Percentiles rank a stretch among this genome's conserved stretches.
Evolutionary conservation across 1,140 invertebrate genomes (phyloP).

Genomic region (Orchestia grillus): DNA sequence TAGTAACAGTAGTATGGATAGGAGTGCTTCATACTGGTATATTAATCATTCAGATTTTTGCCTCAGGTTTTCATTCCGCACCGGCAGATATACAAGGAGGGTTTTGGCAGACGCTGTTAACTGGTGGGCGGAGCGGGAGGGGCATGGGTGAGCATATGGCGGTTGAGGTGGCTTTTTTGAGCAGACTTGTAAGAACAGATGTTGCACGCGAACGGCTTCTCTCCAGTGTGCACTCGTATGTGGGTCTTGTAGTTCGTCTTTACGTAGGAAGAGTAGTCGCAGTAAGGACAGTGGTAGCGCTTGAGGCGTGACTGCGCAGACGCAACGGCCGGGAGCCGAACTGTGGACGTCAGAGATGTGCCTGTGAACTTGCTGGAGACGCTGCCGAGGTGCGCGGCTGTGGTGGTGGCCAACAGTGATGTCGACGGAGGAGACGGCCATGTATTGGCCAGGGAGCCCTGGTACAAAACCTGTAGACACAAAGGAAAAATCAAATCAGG

Average conservation of each 20-base stretch:
- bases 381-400: not conserved
- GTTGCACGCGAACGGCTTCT: conserved; percentile 54
- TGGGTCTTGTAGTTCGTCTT: conserved; percentile 50
- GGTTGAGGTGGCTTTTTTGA: conserved; percentile 40
- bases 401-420: conserved; percentile 10
- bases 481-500: conserved; percentile 16
- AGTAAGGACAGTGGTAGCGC: conserved; percentile 54
- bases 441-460: not conserved
- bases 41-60: not conserved
- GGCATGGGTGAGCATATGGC: conserved; percentile 51
- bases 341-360: not conserved
- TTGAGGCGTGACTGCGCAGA: not conserved
- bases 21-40: no score
- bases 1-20: no score
- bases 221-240: conserved; percentile 45
- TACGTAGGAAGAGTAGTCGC: conserved; percentile 55
- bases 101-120: not conserved
- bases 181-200: conserved; percentile 51
- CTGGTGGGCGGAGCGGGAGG: not conserved
- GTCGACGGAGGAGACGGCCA: not conserved
- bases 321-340: not conserved
- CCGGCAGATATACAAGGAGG: not conserved
- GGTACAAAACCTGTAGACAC: conserved; percentile 6
- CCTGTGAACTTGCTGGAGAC: not conserved
- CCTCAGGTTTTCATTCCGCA: not conserved